Evolutionary conservation across 1,140 invertebrate genomes (phyloP), one percentile per base, ranked within the genome.

Genomic region (Papilio polytes): DNA sequence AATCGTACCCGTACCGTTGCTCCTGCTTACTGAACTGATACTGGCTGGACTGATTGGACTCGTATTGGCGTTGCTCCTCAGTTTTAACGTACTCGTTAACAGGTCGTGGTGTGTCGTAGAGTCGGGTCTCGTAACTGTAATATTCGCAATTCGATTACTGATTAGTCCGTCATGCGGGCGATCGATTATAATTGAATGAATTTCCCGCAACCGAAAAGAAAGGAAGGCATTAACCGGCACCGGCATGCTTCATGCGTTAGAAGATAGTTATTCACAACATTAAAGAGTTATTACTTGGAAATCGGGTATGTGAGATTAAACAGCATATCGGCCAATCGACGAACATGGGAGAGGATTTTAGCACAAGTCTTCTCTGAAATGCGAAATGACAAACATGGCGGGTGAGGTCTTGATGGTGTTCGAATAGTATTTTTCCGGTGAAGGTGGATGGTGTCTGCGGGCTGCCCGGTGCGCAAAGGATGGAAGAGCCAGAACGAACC

Each of bases 91-190:
- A 88, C 73, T 91, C 88, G 86, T 89, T 88, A 76, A 87, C 81
- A 12, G 94, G 91, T 51, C 95, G 90, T 77, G 94, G 94, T 20
- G 94, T 95, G 87, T 95, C 95, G 89, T 94, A 95, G 78, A 94
- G 87, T 18, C 94, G 89, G 12, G 95, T 95, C 87, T 95, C 95
- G 90, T 95, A 95, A 81, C 95, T 95, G 94, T 80, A 94, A 94
- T 82, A 82, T 85, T 82, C 22, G 63, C 22, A 66, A 66, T 66
- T 85, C 83, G 72, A 78, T 72, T 78, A 80, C 83, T 86, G 59
- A 88, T 88, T 88, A 88, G 84, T 85, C 31, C 63, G 81, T 85
- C 79, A 81, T 74, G 81, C 87, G 84, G 84, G 83, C 77, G 44
- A 72, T 80, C 36, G 44, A 48, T 44, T 22, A 36, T 59, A 63